These are phyloP conservation scores for Deroptyus accipitrinus DNA, from an alignment of 2,113 vertebrate genomes.

Conservation along the genomic window DNA sequence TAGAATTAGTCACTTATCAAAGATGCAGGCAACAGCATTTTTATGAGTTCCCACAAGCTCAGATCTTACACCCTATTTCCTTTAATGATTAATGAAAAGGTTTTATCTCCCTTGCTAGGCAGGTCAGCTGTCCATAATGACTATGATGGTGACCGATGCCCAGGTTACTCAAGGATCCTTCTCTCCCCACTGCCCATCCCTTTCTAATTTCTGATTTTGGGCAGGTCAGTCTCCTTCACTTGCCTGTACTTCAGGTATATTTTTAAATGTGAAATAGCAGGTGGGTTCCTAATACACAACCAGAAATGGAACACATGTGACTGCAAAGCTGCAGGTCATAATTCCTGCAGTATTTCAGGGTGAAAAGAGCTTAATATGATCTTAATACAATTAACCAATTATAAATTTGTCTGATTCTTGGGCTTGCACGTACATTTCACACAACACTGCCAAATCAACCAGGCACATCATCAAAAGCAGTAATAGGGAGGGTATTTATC, in stretches of 20 bases:
- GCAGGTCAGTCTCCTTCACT: background rate
- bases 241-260: background rate
- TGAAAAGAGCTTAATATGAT: constrained; percentile 20
- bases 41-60: background rate
- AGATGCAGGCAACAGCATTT: background rate
- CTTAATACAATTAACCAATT: constrained; percentile 53
- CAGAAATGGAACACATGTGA: constrained; percentile 12
- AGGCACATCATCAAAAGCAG: constrained; percentile 36
- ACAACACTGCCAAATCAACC: constrained; percentile 12
- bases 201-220: background rate
- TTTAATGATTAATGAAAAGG: background rate
- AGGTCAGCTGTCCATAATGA: background rate
- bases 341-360: constrained; percentile 20
- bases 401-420: constrained; percentile 29
- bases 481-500: constrained; percentile 35
- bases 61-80: background rate
- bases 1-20: background rate
- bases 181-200: background rate
- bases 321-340: constrained; percentile 30
- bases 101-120: background rate
- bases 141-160: accelerated
- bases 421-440: constrained; percentile 5
- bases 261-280: background rate
- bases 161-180: background rate
- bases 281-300: background rate